phyloP scores from a whole-genome alignment of 2,888 invertebrate species.

The Epinotia nisella region DNA sequence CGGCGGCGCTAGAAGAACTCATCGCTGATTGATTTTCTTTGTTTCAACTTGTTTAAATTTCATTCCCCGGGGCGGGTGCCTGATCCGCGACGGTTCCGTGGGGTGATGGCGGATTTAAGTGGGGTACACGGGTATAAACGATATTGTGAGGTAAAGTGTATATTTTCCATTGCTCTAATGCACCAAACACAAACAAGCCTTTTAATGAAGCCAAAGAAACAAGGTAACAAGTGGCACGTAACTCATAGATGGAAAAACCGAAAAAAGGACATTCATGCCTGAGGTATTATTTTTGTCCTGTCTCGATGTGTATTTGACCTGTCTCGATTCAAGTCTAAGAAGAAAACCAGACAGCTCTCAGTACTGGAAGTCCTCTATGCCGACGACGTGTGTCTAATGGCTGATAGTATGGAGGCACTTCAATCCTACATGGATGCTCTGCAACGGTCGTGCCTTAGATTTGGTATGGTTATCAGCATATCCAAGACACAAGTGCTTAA shows the following conservation, averaged over 20 bases:
- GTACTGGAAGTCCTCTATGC: no score
- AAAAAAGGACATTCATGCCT: no score
- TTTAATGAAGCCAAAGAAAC: no score
- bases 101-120: not conserved
- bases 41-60: constrained; percentile 29
- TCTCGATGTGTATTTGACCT: no score
- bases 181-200: not conserved
- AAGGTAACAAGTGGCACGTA: not conserved
- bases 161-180: not conserved
- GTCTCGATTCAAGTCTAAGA: no score
- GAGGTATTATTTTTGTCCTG: not conserved
- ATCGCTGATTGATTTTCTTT: constrained; percentile 30
- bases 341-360: no score
- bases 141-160: not conserved
- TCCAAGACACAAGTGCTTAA: no score
- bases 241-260: not conserved
- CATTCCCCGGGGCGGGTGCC: not conserved
- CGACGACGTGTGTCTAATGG: no score
- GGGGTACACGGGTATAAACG: not conserved
- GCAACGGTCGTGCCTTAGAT: no score
- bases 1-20: not conserved
- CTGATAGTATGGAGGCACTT: no score
- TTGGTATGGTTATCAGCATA: no score
- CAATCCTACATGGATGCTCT: no score
- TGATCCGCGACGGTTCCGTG: not conserved